Evolutionary conservation across 92 coral and sea anemone genomes (phyloP).

Genomic region (Actinostola sp.): DNA sequence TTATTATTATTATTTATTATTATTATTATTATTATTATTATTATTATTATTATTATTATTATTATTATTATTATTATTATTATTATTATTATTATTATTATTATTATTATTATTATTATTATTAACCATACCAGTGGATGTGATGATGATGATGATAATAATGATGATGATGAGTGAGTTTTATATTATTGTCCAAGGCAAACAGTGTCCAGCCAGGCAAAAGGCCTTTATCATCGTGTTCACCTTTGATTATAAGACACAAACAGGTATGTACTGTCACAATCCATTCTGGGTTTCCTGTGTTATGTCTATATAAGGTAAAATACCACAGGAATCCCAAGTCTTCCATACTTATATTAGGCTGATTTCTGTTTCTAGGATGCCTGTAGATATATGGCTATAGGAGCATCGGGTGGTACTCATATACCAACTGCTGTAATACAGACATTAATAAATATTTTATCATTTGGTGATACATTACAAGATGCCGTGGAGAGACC

Average conservation of each 20-base stretch:
- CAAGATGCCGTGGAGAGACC: conserved; percentile 84
- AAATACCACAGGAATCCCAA: too few relatives aligned
- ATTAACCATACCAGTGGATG: too few relatives aligned
- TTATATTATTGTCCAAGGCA: conserved; percentile 58
- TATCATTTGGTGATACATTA: conserved; percentile 72
- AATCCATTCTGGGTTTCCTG: neutral
- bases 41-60: too few relatives aligned
- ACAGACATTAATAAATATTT: conserved; percentile 70
- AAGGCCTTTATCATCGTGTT: conserved; percentile 78
- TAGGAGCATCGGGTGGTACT: conserved; percentile 90
- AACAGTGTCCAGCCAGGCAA: conserved; percentile 84
- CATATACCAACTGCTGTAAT: conserved; percentile 84
- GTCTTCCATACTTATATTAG: neutral
- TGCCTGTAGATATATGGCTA: conserved; percentile 77
- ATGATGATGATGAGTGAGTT: neutral
- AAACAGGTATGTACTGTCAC: conserved; percentile 61
- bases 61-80: too few relatives aligned
- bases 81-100: too few relatives aligned
- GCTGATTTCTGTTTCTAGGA: conserved; percentile 59
- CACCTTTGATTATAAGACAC: conserved; percentile 80
- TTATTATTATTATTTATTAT: too few relatives aligned
- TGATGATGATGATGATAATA: too few relatives aligned
- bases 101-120: too few relatives aligned
- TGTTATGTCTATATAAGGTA: too few relatives aligned
- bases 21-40: too few relatives aligned